Percentiles rank a stretch among this genome's conserved stretches.
These are phyloP conservation scores for Philaenus spumarius DNA, from an alignment of 1,140 invertebrate genomes.

Conservation along the genomic window DNA sequence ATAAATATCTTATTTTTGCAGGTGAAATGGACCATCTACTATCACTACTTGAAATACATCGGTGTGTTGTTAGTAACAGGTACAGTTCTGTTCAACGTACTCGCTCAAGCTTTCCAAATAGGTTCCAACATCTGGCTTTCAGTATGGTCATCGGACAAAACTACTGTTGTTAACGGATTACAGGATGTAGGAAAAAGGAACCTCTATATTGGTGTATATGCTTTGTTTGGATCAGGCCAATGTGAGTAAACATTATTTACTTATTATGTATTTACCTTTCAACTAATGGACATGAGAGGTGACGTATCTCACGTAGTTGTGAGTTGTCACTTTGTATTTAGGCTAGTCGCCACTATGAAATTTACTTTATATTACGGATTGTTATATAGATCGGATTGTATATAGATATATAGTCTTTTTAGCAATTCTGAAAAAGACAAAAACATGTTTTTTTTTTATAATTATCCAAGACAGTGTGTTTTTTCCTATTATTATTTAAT, in stretches of 20 bases:
- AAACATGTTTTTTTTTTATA: too few relatives aligned
- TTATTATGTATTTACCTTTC: neutral
- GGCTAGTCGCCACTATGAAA: too few relatives aligned
- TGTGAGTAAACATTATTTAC: conserved; percentile 24
- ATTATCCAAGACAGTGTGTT: too few relatives aligned
- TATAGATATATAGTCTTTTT: too few relatives aligned
- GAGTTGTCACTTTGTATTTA: too few relatives aligned
- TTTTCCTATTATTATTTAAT: too few relatives aligned
- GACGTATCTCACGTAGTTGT: too few relatives aligned
- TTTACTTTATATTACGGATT: too few relatives aligned
- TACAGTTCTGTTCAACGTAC: conserved; percentile 38
- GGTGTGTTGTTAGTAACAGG: conserved; percentile 21
- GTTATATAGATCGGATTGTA: too few relatives aligned
- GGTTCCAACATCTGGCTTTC: conserved; percentile 50
- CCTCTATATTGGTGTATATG: conserved; percentile 42
- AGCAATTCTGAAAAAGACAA: too few relatives aligned
- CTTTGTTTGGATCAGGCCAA: conserved; percentile 39
- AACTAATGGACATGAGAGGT: too few relatives aligned
- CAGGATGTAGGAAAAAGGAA: conserved; percentile 27
- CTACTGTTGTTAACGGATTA: conserved; percentile 15
- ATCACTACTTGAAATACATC: conserved; percentile 28
- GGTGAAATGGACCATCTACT: conserved; percentile 17
- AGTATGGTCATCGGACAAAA: conserved; percentile 41
- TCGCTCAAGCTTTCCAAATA: conserved; percentile 37
- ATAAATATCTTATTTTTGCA: too few relatives aligned